These are phyloP conservation scores for Pogoniulus pusillus DNA, from an alignment of 2,797 vertebrate genomes.

Conservation along the genomic window DNA sequence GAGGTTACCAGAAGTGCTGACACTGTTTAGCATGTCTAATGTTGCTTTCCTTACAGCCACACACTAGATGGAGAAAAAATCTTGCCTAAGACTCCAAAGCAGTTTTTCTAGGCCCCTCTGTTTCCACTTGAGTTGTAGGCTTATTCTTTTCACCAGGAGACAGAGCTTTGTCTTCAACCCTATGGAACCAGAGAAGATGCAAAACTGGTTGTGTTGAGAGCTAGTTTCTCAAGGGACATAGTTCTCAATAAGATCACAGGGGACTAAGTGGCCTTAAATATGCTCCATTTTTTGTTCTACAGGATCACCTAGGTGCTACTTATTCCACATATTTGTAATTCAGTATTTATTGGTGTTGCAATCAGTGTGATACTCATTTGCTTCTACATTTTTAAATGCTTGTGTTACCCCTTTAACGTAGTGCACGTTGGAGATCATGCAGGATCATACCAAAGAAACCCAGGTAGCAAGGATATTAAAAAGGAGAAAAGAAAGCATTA, in stretches of 20 bases:
- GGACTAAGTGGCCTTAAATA: background rate
- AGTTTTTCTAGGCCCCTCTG: background rate
- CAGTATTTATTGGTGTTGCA: background rate
- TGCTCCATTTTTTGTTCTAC: background rate
- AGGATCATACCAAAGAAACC: background rate
- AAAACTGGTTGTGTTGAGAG: background rate
- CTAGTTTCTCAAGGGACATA: background rate
- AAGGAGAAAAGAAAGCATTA: slow-evolving; percentile 30
- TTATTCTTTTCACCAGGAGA: background rate
- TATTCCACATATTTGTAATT: background rate
- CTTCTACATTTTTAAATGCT: background rate
- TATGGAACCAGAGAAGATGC: background rate
- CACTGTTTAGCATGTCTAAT: background rate
- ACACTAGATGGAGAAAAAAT: background rate
- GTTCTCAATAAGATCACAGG: background rate
- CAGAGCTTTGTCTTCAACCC: background rate
- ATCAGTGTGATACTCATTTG: background rate
- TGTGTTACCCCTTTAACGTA: background rate
- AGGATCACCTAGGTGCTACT: background rate
- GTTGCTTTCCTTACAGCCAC: background rate
- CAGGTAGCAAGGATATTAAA: background rate
- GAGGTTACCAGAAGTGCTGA: background rate
- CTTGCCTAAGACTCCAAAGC: background rate
- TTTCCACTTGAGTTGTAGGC: background rate
- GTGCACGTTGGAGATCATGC: background rate